These are phyloP conservation scores for Agonum fuliginosum DNA, from an alignment of 2,888 invertebrate species.

Conservation along the genomic window DNA sequence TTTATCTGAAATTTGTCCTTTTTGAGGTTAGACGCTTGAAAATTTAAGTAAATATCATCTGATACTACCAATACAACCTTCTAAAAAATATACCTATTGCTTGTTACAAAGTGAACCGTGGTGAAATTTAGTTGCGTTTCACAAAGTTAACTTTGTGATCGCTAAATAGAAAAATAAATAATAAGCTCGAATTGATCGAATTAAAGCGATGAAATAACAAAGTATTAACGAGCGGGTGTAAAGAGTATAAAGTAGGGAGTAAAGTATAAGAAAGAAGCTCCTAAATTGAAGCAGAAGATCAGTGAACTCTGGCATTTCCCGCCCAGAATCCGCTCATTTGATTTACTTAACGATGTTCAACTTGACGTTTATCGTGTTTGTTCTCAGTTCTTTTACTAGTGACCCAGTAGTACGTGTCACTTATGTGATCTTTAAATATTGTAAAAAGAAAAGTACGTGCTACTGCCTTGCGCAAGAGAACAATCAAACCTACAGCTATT, in stretches of 20 bases:
- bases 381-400: slow-evolving; percentile 23
- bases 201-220: neutral
- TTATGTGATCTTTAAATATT: slow-evolving; percentile 24
- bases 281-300: slow-evolving; percentile 27
- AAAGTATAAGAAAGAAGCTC: slow-evolving; percentile 14
- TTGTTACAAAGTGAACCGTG: no score
- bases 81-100: no score
- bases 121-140: no score
- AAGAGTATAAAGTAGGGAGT: neutral
- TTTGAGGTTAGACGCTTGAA: no score
- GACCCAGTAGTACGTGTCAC: slow-evolving; percentile 19
- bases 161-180: no score
- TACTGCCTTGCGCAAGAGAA: slow-evolving; percentile 20
- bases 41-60: no score
- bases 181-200: slow-evolving; percentile 3
- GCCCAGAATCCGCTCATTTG: slow-evolving; percentile 35
- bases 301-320: slow-evolving; percentile 30
- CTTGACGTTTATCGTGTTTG: slow-evolving; percentile 34
- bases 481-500: slow-evolving; percentile 21
- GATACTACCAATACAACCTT: no score
- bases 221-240: neutral
- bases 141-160: no score
- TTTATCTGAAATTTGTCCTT: no score
- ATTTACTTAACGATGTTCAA: slow-evolving; percentile 40
- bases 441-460: slow-evolving; percentile 7